Conservation (phyloP, 2,113 vertebrate species). For the Phyllostomus hastatus region DNA sequence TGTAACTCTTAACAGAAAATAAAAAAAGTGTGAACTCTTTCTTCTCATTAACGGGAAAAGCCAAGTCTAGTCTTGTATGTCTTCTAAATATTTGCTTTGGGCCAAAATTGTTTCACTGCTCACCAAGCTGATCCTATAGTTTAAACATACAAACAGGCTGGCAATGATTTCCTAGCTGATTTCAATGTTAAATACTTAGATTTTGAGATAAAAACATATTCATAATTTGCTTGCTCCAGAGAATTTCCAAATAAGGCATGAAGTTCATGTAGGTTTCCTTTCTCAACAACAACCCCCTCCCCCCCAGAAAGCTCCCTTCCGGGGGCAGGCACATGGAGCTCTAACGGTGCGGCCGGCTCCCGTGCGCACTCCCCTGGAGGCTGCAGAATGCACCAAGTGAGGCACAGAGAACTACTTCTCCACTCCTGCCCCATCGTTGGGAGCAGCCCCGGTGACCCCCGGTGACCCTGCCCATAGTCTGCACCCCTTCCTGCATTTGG, state of each 20-base stretch:
- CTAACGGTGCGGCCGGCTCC: neutral
- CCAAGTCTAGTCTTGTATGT: conserved; percentile 37
- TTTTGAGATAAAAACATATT: conserved; percentile 40
- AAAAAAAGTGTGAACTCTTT: conserved; percentile 16
- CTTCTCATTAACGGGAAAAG: conserved; percentile 46
- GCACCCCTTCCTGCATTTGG: neutral
- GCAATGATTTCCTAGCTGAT: conserved; percentile 63
- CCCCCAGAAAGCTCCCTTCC: neutral
- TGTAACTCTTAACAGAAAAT: conserved; percentile 30
- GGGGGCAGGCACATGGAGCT: neutral
- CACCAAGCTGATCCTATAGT: conserved; percentile 42
- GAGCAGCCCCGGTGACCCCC: neutral
- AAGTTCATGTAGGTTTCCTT: conserved; percentile 6
- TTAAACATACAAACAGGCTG: neutral
- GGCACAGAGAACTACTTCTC: neutral
- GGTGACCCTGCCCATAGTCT: neutral
- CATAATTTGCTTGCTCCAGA: neutral
- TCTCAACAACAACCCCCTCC: neutral
- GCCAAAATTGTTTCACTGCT: conserved; percentile 60
- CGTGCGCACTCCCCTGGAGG: fast-evolving
- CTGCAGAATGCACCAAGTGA: neutral
- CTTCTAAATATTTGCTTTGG: conserved; percentile 67
- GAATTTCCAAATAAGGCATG: neutral
- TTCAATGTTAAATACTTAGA: conserved; percentile 66
- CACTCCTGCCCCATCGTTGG: neutral